Percentiles rank a stretch among this genome's conserved stretches.
Conservation (phyloP, 1,140 invertebrate species). For the Cardiocondyla obscurior region DNA sequence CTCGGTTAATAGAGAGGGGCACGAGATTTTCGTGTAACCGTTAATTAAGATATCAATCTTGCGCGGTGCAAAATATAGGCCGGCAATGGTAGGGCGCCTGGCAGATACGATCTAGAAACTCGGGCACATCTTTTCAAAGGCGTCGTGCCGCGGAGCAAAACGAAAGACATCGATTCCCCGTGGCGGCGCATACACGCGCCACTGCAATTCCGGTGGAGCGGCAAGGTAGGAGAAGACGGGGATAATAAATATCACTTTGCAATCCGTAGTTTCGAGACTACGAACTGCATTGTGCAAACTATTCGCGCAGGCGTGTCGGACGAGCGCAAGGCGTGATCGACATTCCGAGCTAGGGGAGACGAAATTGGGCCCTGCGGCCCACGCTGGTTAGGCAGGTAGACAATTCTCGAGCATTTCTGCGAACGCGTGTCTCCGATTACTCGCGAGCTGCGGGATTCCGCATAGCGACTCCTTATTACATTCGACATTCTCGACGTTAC, state of each 20-base stretch:
- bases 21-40: slow-evolving; percentile 47
- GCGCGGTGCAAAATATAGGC: slow-evolving; percentile 40
- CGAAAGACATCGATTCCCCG: slow-evolving; percentile 48
- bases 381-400: neutral
- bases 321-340: neutral
- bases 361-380: neutral
- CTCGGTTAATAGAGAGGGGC: slow-evolving; percentile 31
- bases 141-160: slow-evolving; percentile 12
- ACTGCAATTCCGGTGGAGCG: slow-evolving; percentile 46
- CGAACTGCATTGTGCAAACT: slow-evolving; percentile 29
- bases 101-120: slow-evolving; percentile 34
- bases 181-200: slow-evolving; percentile 3
- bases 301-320: slow-evolving; percentile 33
- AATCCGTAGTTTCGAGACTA: slow-evolving; percentile 38
- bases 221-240: neutral
- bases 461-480: slow-evolving; percentile 15
- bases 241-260: slow-evolving; percentile 65
- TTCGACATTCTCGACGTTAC: neutral
- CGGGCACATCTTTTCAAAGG: slow-evolving; percentile 45
- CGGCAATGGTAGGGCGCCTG: slow-evolving; percentile 16
- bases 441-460: neutral
- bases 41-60: slow-evolving; percentile 56
- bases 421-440: neutral
- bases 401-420: neutral
- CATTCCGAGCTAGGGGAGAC: slow-evolving; percentile 5